Base-by-base conservation (phyloP, 2,888 invertebrate species). In the Erebia palarica region DNA sequence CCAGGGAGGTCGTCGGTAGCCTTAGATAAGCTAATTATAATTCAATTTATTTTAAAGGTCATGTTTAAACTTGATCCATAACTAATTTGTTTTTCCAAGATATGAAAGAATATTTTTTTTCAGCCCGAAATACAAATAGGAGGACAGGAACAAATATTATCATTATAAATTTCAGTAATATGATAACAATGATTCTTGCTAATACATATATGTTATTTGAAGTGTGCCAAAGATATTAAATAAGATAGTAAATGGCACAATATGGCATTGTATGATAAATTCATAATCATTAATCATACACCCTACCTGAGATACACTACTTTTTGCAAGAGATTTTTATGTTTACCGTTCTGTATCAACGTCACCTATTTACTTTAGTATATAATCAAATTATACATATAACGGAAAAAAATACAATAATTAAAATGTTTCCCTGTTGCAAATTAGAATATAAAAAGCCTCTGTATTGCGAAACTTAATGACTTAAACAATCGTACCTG, bases 141-240 rank as follows among this genome's bases (percentile, higher is more conserved):
- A 47, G 47, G 11, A 47, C 11, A 47, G 27, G 7, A 36, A 36
- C 36, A 7, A 36, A 36, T 36, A 36, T 36, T 36, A 36, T 36
- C 36, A 7, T 47, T 10, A 9, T 47, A 4, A 47, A 47, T 47
- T 47, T 13, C 13, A 47, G 3, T 47, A 47, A 47, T 47, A 47
- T 47, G 47, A 2, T 13, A 13, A 47, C 13, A 47, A 13, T 11
- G 47, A 47, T 47, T 47, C 13, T 47, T 58, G 27, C 58, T 7
- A 8, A 11, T 16, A 16, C 0, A n/a, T 60, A 44, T 44, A 16
- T 60, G 44, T 42, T 16, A 42, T 60, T 60, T 44, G 61, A 18
- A 61, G 44, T 61, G 61, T 47, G 61, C 61, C 61, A 61, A 61
- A 61, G 61, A 61, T 44, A 60, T 4, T 16, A 42, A 42, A 10